These are phyloP conservation scores for Phymastichus coffea DNA, from an alignment of 1,140 invertebrate species.

Conservation along the genomic window DNA sequence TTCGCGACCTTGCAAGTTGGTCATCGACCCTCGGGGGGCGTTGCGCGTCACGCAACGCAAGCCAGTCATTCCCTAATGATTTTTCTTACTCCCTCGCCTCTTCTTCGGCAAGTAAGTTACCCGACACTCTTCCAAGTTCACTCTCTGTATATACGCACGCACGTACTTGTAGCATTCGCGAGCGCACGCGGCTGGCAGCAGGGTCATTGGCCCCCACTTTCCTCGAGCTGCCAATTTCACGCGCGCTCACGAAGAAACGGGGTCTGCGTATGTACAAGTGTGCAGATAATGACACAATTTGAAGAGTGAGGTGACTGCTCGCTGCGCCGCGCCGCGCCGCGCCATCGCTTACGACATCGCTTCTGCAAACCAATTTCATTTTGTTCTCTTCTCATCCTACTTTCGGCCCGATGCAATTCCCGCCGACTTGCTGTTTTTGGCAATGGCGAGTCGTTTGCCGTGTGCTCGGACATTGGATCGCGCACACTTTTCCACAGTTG, in stretches of 20 bases:
- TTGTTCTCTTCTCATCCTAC: not conserved
- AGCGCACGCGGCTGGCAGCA: slow-evolving; percentile 2
- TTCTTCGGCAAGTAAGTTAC: not conserved
- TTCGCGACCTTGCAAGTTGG: slow-evolving; percentile 10
- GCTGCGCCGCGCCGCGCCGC: too few relatives aligned
- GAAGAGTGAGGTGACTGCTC: not conserved
- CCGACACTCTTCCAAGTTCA: not conserved
- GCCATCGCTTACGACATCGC: not conserved
- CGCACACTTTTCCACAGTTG: too few relatives aligned
- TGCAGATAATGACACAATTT: slow-evolving; percentile 23
- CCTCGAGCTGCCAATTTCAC: not conserved
- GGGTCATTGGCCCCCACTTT: slow-evolving; percentile 23
- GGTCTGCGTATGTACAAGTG: not conserved
- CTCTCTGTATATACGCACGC: slow-evolving; percentile 9
- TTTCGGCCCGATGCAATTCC: too few relatives aligned
- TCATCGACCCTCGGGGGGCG: slow-evolving; percentile 12
- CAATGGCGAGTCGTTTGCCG: too few relatives aligned
- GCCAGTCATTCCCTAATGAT: slow-evolving; percentile 8
- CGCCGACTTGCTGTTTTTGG: too few relatives aligned
- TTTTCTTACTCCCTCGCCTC: not conserved
- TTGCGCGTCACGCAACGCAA: not conserved
- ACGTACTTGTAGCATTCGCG: not conserved
- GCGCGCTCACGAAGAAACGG: not conserved
- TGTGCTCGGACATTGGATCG: too few relatives aligned
- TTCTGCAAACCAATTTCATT: not conserved